Evolutionary conservation across 2,113 vertebrate genomes (phyloP).

Genomic region (human (Homo sapiens)): GRCh38 chr1:231023501-231024000

Average conservation of each 20-base stretch:
- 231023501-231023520: not conserved
- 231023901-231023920: not conserved
- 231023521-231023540: not conserved
- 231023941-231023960: conserved; percentile 25
- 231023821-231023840: conserved; percentile 37
- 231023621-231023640: conserved; percentile 53
- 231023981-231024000: conserved; percentile 45
- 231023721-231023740: not conserved
- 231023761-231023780: not conserved
- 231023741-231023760: not conserved
- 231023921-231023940: conserved; percentile 2
- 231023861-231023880: not conserved
- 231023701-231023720: conserved; percentile 26
- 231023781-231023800: not conserved
- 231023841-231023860: not conserved
- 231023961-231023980: conserved; percentile 12
- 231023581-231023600: conserved; percentile 67
- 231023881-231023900: not conserved
- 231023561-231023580: conserved; percentile 41
- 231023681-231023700: conserved; percentile 10
- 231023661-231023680: conserved; percentile 33
- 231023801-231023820: conserved; percentile 16
- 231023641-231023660: not conserved
- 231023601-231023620: conserved; percentile 64
- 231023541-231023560: conserved; percentile 70